A percentile compares a stretch with the other conserved stretches of the same genome.
phyloP scores from a whole-genome alignment of 2,797 vertebrate species.

The Oreortyx pictus region DNA sequence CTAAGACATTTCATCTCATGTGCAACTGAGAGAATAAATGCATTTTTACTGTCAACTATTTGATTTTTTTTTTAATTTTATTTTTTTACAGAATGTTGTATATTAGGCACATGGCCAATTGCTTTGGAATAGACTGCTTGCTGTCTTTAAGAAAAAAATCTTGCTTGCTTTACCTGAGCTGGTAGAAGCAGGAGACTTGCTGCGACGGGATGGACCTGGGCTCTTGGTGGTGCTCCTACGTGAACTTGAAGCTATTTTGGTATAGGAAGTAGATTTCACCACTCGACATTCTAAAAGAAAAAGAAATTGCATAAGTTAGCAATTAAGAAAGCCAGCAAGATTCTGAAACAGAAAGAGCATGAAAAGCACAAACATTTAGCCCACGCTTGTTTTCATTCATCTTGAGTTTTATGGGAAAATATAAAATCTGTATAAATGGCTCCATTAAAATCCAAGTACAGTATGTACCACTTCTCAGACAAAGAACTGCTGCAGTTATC shows the following conservation, averaged over 20 bases:
- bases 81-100: not conserved
- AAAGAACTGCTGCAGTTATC: slow-evolving; percentile 48
- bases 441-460: slow-evolving; percentile 54
- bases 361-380: slow-evolving; percentile 62
- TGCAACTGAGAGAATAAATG: not conserved
- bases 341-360: slow-evolving; percentile 42
- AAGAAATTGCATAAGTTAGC: slow-evolving; percentile 58
- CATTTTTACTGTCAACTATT: not conserved
- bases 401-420: slow-evolving; percentile 57
- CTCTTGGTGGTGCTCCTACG: slow-evolving; percentile 89
- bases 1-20: not conserved
- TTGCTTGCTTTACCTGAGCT: slow-evolving; percentile 87
- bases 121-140: not conserved
- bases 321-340: slow-evolving; percentile 56
- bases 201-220: slow-evolving; percentile 89
- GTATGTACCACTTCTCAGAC: slow-evolving; percentile 40
- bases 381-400: slow-evolving; percentile 54
- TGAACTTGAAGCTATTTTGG: slow-evolving; percentile 90
- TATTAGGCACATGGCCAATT: not conserved
- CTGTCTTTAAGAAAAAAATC: not conserved
- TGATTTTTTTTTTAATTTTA: not conserved
- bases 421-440: slow-evolving; percentile 41
- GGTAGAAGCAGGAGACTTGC: slow-evolving; percentile 94
- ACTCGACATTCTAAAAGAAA: slow-evolving; percentile 92
- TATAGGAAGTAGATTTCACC: slow-evolving; percentile 95